phyloP scores from a whole-genome alignment of 2,113 vertebrate genomes.

The Hyperoodon ampullatus region DNA sequence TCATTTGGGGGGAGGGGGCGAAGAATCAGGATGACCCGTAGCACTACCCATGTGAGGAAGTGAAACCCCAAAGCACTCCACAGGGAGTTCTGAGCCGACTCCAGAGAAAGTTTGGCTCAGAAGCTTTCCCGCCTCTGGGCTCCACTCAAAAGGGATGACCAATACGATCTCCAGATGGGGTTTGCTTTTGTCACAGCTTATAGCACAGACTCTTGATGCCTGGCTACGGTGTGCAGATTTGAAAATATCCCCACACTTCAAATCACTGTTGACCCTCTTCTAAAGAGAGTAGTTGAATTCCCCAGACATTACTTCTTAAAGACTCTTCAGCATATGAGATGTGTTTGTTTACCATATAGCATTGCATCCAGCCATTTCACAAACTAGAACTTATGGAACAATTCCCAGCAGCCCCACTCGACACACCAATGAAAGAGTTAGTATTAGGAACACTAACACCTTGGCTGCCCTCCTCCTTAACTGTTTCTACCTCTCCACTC shows the following conservation, averaged over 20 bases:
- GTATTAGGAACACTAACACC: constrained; percentile 23
- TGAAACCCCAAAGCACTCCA: background rate
- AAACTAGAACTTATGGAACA: background rate
- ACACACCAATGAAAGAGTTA: constrained; percentile 58
- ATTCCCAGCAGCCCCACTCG: background rate
- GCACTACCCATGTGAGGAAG: too few species aligned
- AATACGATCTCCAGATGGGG: background rate
- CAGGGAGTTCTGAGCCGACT: background rate
- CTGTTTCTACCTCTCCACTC: background rate
- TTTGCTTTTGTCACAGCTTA: background rate
- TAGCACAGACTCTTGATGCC: background rate
- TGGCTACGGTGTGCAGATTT: background rate
- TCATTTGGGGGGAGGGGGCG: rapidly evolving
- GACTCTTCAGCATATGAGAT: background rate
- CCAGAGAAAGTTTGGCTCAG: background rate
- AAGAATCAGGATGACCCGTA: background rate
- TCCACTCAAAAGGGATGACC: background rate
- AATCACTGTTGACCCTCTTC: background rate
- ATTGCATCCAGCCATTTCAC: background rate
- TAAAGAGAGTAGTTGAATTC: background rate
- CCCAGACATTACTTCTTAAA: background rate
- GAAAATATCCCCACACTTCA: background rate
- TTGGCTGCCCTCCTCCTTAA: background rate
- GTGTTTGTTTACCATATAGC: background rate
- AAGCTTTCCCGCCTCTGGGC: background rate